Evolutionary conservation across 2,113 vertebrate species (phyloP).

Genomic region (Apistogramma diplotaenia): DNA sequence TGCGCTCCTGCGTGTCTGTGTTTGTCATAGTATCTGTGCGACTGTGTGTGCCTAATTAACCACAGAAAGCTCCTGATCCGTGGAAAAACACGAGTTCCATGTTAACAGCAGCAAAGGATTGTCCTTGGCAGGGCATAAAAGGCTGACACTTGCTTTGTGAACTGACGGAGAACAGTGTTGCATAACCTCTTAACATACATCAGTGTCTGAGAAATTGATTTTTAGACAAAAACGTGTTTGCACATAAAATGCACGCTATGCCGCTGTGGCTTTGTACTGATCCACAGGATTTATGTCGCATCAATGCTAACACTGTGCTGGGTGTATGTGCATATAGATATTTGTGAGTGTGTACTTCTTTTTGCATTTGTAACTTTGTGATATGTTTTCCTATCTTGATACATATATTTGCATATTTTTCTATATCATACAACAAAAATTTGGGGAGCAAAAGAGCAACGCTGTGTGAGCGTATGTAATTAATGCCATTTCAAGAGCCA

Average conservation of each 20-base stretch:
- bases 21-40: background rate
- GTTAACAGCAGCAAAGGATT: background rate
- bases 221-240: constrained; percentile 53
- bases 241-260: constrained; percentile 49
- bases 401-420: background rate
- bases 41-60: constrained; percentile 18
- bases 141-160: constrained; percentile 34
- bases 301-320: constrained; percentile 3
- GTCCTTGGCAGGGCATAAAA: constrained; percentile 43
- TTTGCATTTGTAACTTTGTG: constrained; percentile 10
- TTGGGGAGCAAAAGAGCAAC: background rate
- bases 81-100: background rate
- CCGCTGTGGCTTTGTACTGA: constrained; percentile 38
- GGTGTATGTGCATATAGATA: background rate
- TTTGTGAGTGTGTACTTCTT: background rate
- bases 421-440: background rate
- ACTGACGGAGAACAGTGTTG: constrained; percentile 18
- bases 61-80: constrained; percentile 7
- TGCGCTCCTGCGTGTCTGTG: background rate
- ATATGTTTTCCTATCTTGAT: background rate
- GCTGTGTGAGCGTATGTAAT: background rate
- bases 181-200: constrained; percentile 42
- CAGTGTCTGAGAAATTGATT: constrained; percentile 48
- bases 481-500: constrained; percentile 16
- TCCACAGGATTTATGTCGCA: constrained; percentile 50